These are phyloP conservation scores for Amphipyra tragopoginis DNA, from an alignment of 2,888 invertebrate genomes.

Conservation along the genomic window DNA sequence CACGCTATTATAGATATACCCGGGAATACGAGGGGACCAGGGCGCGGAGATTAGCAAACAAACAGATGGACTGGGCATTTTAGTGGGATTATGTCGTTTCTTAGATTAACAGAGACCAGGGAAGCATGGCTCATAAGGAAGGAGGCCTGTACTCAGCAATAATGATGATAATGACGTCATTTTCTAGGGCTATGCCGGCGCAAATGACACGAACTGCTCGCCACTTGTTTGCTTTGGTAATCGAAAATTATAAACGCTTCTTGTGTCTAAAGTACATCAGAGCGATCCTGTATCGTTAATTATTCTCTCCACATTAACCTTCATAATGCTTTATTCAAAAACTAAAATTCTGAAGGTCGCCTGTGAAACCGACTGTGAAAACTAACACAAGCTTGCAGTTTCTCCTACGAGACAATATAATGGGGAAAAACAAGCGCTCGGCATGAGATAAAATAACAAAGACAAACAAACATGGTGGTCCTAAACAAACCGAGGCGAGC, in stretches of 20 bases:
- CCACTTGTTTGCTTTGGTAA: no score
- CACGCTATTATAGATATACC: neutral
- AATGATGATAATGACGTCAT: no score
- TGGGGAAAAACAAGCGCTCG: slow-evolving; percentile 54
- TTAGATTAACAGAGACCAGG: slow-evolving; percentile 8
- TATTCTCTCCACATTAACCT: no score
- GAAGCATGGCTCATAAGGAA: slow-evolving; percentile 8
- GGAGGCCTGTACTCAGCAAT: no score
- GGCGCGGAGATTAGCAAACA: slow-evolving; percentile 42
- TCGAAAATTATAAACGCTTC: no score
- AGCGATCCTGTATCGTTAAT: no score
- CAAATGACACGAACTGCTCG: no score
- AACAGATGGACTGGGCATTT: slow-evolving; percentile 54
- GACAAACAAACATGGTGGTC: slow-evolving; percentile 60
- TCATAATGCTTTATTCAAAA: no score
- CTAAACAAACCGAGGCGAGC: slow-evolving; percentile 51
- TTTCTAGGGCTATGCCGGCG: no score
- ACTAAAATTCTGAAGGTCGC: neutral
- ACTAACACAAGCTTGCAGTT: slow-evolving; percentile 1
- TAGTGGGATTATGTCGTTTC: slow-evolving; percentile 44
- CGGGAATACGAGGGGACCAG: slow-evolving; percentile 1
- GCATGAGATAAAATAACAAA: slow-evolving; percentile 63
- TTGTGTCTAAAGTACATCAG: no score
- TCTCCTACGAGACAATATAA: slow-evolving; percentile 28
- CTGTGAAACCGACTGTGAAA: slow-evolving; percentile 5